Evolutionary conservation across 2,888 invertebrate species (phyloP), one percentile per base, ranked within the genome.

Genomic region (Dicycla oo): DNA sequence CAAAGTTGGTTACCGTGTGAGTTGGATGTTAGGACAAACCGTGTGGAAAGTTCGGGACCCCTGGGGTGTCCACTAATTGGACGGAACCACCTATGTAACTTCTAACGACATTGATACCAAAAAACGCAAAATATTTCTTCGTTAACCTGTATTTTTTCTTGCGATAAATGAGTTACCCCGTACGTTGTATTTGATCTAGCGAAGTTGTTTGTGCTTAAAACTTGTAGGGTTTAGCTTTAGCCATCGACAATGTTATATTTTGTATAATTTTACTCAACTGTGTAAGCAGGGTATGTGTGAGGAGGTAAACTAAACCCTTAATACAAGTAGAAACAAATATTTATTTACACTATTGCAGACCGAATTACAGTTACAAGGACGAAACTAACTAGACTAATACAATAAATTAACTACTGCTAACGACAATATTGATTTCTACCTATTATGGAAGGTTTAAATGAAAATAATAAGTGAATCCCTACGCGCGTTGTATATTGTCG

Each of bases 11-110:
- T 47, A 26, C 45, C 26, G n/a, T 45, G 18, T 57, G 43, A 60
- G 20, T 71, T 30, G 34, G 15, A 20, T 43, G 23, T 53, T 40
- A 51, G 30, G 2, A 26, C 54, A 38, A 15, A 51, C 54, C 20
- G 10, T 49, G 38, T 30, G 40, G 15, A 66, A 62, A 66, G 60
- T 69, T 60, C 7, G 11, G 18, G 15, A 54, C 51, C 57, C 54
- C 47, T 49, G 8, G 57, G 47, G 64, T 10, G 20, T 43, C 10
- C 18, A 64, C 54, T 76, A 76, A 76, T 65, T 76, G 76, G 69
- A 60, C 23, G 53, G 8, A 34, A 38, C 26, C 43, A 76, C 54
- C 58, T 26, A 49, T 30, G 49, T 56, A 76, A 69, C 57, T 61
- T 69, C 56, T 56, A 69, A 76, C 54, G 60, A 69, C 47, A 40